These are phyloP conservation scores for Agonopterix arenella DNA, from an alignment of 2,888 invertebrate species.

Conservation along the genomic window DNA sequence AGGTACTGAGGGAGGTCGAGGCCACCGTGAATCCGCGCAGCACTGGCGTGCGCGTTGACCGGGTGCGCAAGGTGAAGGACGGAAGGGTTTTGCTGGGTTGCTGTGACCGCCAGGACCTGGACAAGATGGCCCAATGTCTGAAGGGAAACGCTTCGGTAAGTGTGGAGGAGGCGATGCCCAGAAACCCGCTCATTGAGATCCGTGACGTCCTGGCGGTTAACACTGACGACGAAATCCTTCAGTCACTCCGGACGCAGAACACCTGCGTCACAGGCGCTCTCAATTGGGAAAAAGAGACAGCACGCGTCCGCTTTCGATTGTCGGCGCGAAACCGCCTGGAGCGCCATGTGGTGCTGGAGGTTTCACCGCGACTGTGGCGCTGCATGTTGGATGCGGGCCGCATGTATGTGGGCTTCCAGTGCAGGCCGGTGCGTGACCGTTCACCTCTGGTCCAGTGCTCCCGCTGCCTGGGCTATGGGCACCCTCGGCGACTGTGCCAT, in stretches of 20 bases:
- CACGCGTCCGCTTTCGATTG: background rate
- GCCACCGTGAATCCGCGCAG: background rate
- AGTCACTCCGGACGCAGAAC: background rate
- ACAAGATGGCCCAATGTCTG: no score
- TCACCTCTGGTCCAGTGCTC: conserved; percentile 1
- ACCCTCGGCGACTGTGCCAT: background rate
- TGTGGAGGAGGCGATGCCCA: no score
- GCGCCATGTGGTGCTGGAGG: background rate
- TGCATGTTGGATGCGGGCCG: background rate
- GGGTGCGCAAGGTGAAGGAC: no score
- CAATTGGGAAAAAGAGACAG: background rate
- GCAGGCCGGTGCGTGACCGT: background rate
- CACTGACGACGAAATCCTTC: background rate
- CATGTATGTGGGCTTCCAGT: background rate
- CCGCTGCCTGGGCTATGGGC: background rate
- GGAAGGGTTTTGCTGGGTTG: background rate
- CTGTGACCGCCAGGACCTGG: no score
- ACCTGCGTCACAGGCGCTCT: background rate
- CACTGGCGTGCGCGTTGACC: background rate
- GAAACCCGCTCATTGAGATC: no score
- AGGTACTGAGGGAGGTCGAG: background rate
- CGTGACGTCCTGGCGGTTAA: no score
- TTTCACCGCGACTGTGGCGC: background rate
- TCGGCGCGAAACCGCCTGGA: background rate
- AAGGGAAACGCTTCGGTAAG: no score